Base-by-base conservation (phyloP, 2,888 invertebrate genomes). In the Hirudinaria manillensis region DNA sequence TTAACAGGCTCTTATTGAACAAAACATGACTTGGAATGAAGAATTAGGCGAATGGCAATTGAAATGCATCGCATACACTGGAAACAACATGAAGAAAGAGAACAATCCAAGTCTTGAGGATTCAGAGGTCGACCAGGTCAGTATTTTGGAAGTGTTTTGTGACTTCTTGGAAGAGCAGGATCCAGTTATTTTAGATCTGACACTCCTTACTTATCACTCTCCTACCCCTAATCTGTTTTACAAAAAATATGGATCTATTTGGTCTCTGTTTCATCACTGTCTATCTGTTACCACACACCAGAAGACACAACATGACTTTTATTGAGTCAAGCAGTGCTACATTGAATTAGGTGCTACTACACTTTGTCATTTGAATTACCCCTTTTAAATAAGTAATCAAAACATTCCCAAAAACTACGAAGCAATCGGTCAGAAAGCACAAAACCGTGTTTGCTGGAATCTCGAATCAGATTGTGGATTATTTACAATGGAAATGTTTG, bases 41-140 rank as follows among this genome's bases (percentile, higher is more conserved):
- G 97, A 98, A 83, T 93, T 96, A 51, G 97, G 97, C 51, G 98
- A 99, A 86, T 99, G 97, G 93, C 96, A 98, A 85, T 89, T 99
- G 68, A 92, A 92, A 84, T 97, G 97, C 85, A 95, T 99, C 10
- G 98, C 98, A 0, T 99, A 99, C 86, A 95, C 97, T 10, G 98
- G 98, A 0, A 99, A 99, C 87, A 99, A 99, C 84, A 97, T 98
- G 94, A 92, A 92, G 83, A 83, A 80, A 68, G 74, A 79, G 2
- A 75, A 77, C 21, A 67, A 70, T 1, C 72, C 77, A 16, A 83
- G 84, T 77, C 83, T 83, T n/a, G 83, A 82, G 71, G 83, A 84
- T 24, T 24, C 32, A 7, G 68, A 68, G 16, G 36, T 34, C 32
- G 68, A 68, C 27, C 34, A 68, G 13, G 68, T 68, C n/a, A 6